phyloP scores from a whole-genome alignment of 2,797 vertebrate genomes.

The Aeoliscus strigatus region DNA sequence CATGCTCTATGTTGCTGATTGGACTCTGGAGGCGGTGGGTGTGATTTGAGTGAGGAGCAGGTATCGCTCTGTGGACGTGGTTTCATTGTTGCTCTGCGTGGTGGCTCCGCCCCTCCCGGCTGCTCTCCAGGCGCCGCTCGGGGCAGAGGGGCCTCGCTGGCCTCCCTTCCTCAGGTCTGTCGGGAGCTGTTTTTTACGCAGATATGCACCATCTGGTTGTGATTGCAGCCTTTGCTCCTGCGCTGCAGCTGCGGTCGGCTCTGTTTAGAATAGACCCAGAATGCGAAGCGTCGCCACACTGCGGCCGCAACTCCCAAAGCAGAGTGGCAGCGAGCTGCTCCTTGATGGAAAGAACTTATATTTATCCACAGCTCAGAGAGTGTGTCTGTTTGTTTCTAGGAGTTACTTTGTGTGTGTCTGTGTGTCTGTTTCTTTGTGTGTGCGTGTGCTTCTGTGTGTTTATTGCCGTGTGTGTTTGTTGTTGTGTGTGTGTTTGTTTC shows the following conservation, averaged over 20 bases:
- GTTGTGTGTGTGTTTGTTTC: too few relatives aligned
- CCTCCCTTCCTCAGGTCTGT: conserved; percentile 22
- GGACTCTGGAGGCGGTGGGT: too few relatives aligned
- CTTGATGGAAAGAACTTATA: conserved; percentile 68
- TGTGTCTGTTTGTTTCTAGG: too few relatives aligned
- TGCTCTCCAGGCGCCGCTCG: not conserved
- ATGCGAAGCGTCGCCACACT: conserved; percentile 74
- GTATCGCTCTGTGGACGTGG: too few relatives aligned
- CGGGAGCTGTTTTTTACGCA: conserved; percentile 45
- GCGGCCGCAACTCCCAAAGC: conserved; percentile 71
- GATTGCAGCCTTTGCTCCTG: conserved; percentile 69
- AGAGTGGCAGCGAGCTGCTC: conserved; percentile 52
- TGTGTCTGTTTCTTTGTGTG: conserved; percentile 14
- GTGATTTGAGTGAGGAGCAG: too few relatives aligned
- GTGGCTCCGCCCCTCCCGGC: not conserved
- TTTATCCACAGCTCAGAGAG: conserved; percentile 48
- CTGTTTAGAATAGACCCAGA: conserved; percentile 78
- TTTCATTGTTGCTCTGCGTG: conserved; percentile 4
- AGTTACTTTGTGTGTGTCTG: too few relatives aligned
- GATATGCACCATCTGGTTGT: conserved; percentile 77
- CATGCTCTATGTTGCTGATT: too few relatives aligned
- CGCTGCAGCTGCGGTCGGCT: conserved; percentile 70
- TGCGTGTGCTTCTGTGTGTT: too few relatives aligned
- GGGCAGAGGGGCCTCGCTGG: conserved; percentile 4
- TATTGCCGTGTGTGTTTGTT: too few relatives aligned